Evolutionary conservation across 1,140 invertebrate genomes (phyloP).

Genomic region (Drosophila pallidifrons): DNA sequence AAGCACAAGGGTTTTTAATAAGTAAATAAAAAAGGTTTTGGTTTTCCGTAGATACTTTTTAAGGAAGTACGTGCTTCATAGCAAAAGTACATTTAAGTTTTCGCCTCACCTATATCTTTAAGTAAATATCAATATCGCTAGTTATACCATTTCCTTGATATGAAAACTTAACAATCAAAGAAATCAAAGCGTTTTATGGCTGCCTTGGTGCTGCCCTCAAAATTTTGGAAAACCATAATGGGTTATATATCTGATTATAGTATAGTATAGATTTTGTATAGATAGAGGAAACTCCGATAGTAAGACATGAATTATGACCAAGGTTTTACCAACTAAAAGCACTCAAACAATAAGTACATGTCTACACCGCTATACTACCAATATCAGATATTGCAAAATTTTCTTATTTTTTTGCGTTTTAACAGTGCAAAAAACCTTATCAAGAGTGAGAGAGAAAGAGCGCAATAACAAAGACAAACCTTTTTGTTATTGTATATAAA

Average conservation of each 20-base stretch:
- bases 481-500: conserved; percentile 31
- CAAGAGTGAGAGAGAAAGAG: conserved; percentile 29
- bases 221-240: background rate
- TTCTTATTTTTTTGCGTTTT: conserved; percentile 14
- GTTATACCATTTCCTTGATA: background rate
- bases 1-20: background rate
- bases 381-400: conserved; percentile 55
- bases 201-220: background rate
- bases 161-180: background rate
- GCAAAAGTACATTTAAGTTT: too few species aligned
- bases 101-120: background rate
- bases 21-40: background rate
- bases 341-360: conserved; percentile 37
- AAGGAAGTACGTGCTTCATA: too few species aligned
- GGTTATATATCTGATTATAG: background rate
- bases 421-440: conserved; percentile 53
- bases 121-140: background rate
- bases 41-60: background rate
- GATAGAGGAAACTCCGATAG: conserved; percentile 20
- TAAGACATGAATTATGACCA: conserved; percentile 35
- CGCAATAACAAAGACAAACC: conserved; percentile 44
- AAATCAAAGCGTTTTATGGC: conserved; percentile 17
- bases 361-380: background rate
- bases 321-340: conserved; percentile 44
- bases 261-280: conserved; percentile 1